Conservation (phyloP, 2,113 vertebrate species). For the Natator depressus region DNA sequence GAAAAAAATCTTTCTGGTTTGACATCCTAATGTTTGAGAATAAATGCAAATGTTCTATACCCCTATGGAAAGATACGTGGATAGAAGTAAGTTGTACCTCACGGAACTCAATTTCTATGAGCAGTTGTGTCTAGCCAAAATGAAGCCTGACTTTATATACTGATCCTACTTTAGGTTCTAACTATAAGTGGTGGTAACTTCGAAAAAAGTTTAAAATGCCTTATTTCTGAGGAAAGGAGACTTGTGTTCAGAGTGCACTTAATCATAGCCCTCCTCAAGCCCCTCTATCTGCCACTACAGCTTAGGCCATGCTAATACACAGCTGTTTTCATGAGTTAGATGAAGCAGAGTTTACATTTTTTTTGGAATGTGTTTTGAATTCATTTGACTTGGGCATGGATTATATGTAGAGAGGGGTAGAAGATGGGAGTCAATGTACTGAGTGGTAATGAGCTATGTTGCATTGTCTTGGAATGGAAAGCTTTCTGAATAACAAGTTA, state of each 20-base stretch:
- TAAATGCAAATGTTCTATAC: background rate
- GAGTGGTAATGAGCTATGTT: background rate
- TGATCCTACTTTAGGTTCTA: background rate
- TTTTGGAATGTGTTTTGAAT: background rate
- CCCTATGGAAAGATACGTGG: background rate
- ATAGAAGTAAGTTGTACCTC: background rate
- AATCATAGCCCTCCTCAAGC: background rate
- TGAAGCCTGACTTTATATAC: background rate
- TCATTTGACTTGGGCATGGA: background rate
- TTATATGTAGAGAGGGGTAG: background rate
- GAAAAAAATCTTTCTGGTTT: background rate
- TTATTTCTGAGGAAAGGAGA: rapidly evolving
- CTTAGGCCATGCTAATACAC: background rate
- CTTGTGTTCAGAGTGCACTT: background rate
- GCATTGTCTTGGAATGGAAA: background rate
- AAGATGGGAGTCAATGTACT: background rate
- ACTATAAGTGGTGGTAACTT: background rate
- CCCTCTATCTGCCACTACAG: background rate
- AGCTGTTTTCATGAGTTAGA: background rate
- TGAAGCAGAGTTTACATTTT: background rate
- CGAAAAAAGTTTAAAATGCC: background rate
- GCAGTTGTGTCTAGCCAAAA: background rate
- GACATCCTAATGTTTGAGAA: background rate
- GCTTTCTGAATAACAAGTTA: background rate
- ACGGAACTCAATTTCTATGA: background rate